Evolutionary conservation across 2,888 invertebrate genomes (phyloP).

Genomic region (Apodemia duryi): DNA sequence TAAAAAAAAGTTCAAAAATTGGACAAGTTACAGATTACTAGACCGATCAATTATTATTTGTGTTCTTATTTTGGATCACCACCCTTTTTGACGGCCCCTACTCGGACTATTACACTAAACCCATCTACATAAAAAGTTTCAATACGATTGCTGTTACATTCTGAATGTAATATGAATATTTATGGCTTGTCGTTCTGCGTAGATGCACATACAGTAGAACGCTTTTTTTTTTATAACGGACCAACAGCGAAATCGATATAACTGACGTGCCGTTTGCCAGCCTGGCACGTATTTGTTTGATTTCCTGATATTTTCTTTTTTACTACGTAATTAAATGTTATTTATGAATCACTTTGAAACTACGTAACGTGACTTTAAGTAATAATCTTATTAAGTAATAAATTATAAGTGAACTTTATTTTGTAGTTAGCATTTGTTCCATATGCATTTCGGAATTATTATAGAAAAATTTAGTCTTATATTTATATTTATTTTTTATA

Average conservation of each 20-base stretch:
- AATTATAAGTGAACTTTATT: too few species aligned
- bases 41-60: too few species aligned
- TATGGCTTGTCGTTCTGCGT: slow-evolving; percentile 19
- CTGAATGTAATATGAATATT: slow-evolving; percentile 19
- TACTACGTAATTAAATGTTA: neutral
- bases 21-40: too few species aligned
- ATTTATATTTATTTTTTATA: too few species aligned
- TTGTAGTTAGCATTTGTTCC: too few species aligned
- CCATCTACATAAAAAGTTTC: neutral
- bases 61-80: too few species aligned
- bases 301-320: slow-evolving; percentile 7
- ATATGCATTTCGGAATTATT: too few species aligned
- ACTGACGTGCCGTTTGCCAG: slow-evolving; percentile 3
- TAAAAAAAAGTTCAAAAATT: too few species aligned
- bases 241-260: slow-evolving; percentile 5
- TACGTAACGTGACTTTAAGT: neutral
- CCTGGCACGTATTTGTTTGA: slow-evolving; percentile 8
- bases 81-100: too few species aligned
- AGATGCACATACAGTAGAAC: slow-evolving; percentile 13
- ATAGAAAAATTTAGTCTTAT: too few species aligned
- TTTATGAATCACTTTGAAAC: slow-evolving; percentile 1
- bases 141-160: neutral
- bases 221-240: neutral
- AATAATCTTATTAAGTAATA: neutral
- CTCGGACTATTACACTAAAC: too few species aligned